Evolutionary conservation across 2,888 invertebrate genomes (phyloP).

Genomic region (Caenorhabditis macrosperma): DNA sequence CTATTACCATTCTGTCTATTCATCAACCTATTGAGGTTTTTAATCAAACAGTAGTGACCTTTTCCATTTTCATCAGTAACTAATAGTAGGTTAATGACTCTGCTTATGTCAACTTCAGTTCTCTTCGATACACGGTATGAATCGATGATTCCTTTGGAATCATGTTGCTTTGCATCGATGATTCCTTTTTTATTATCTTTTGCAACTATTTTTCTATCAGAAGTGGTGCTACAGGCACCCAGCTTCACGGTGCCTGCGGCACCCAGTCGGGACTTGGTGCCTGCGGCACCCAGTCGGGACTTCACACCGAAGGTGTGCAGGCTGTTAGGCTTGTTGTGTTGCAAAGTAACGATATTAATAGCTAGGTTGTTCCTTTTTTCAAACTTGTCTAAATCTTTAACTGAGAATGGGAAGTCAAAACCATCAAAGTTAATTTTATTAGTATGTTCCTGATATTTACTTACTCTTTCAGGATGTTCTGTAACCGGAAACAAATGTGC

Average conservation of each 20-base stretch:
- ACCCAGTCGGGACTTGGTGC: too few species aligned
- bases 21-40: constrained; percentile 57
- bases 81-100: constrained; percentile 58
- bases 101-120: constrained; percentile 37
- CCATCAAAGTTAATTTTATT: constrained; percentile 62
- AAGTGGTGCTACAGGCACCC: too few species aligned
- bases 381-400: constrained; percentile 63
- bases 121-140: too few species aligned
- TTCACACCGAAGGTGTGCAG: too few species aligned
- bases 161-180: too few species aligned
- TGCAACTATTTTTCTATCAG: too few species aligned
- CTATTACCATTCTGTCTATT: constrained; percentile 47
- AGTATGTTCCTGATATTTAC: constrained; percentile 46
- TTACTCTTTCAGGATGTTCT: constrained; percentile 52
- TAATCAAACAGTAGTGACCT: constrained; percentile 59
- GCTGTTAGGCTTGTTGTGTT: too few species aligned
- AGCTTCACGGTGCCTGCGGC: too few species aligned
- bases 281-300: too few species aligned
- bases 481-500: constrained; percentile 55
- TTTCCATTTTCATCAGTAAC: constrained; percentile 46
- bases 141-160: too few species aligned
- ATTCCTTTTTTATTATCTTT: too few species aligned
- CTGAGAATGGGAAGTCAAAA: constrained; percentile 57
- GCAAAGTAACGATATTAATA: constrained; percentile 58
- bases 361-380: constrained; percentile 63